Evolutionary conservation across 2,113 vertebrate genomes (phyloP).

Genomic region (Penelope pileata): DNA sequence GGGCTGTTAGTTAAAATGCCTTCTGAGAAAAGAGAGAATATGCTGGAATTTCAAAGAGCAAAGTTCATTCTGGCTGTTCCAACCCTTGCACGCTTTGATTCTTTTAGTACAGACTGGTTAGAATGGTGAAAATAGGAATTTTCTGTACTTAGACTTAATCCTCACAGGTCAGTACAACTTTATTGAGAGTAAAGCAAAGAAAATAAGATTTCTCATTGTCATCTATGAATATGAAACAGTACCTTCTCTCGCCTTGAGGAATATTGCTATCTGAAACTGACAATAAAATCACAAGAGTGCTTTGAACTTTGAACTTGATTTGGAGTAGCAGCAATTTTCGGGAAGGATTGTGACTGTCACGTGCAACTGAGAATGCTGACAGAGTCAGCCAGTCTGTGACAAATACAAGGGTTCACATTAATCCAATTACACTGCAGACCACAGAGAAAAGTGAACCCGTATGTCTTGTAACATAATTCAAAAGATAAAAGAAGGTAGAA

Average conservation of each 20-base stretch:
- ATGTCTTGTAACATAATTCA: not conserved
- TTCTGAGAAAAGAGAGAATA: not conserved
- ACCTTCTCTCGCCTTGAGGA: not conserved
- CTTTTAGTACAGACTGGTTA: not conserved
- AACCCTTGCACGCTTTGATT: not conserved
- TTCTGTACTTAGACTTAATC: not conserved
- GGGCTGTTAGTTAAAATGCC: not conserved
- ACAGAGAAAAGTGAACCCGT: not conserved
- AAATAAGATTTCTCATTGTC: not conserved
- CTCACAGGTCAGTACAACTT: not conserved
- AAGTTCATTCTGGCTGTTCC: not conserved
- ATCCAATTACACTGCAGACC: not conserved
- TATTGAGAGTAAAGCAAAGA: not conserved
- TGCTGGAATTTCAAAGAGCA: not conserved
- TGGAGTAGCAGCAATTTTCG: not conserved
- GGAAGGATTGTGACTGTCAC: not conserved
- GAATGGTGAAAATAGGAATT: not conserved
- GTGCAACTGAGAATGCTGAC: not conserved
- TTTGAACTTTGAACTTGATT: constrained; percentile 8
- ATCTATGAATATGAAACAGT: not conserved
- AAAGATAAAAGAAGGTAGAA: not conserved
- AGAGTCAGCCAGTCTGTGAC: not conserved
- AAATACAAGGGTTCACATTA: not conserved
- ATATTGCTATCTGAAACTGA: not conserved
- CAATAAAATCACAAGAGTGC: not conserved